Percentiles rank a stretch among this genome's conserved stretches.
These are phyloP conservation scores for Cinara cedri DNA, from an alignment of 2,888 invertebrate species.

Conservation along the genomic window DNA sequence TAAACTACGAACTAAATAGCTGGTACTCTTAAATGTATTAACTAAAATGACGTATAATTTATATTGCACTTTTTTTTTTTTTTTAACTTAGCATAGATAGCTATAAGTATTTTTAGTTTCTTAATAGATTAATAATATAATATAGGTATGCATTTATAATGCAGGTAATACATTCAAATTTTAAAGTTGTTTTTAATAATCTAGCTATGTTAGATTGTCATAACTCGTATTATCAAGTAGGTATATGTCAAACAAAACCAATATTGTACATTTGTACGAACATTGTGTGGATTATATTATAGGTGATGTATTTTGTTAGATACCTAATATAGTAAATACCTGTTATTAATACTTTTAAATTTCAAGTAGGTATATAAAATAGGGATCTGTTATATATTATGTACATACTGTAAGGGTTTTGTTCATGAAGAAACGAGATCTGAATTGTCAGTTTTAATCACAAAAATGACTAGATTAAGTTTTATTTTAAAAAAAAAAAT, in stretches of 20 bases:
- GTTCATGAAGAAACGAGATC: conserved; percentile 46
- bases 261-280: conserved; percentile 24
- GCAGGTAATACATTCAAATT: conserved; percentile 23
- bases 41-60: conserved; percentile 43
- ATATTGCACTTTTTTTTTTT: conserved; percentile 48
- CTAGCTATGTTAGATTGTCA: conserved; percentile 55
- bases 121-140: conserved; percentile 24
- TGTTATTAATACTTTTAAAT: not conserved
- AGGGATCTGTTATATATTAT: not conserved
- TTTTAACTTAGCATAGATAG: conserved; percentile 15
- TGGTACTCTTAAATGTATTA: conserved; percentile 31
- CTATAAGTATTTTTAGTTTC: conserved; percentile 26
- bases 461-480: conserved; percentile 52
- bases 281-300: conserved; percentile 2
- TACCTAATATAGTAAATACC: conserved; percentile 23
- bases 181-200: conserved; percentile 35
- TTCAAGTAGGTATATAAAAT: not conserved
- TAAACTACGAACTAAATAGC: conserved; percentile 33
- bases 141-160: not conserved
- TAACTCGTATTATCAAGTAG: conserved; percentile 9
- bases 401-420: conserved; percentile 8
- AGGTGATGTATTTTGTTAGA: conserved; percentile 8
- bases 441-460: conserved; percentile 45
- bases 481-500: not conserved
- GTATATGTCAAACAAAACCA: conserved; percentile 43